Evolutionary conservation across 2,888 invertebrate genomes (phyloP).

Genomic region (Nebria salina): DNA sequence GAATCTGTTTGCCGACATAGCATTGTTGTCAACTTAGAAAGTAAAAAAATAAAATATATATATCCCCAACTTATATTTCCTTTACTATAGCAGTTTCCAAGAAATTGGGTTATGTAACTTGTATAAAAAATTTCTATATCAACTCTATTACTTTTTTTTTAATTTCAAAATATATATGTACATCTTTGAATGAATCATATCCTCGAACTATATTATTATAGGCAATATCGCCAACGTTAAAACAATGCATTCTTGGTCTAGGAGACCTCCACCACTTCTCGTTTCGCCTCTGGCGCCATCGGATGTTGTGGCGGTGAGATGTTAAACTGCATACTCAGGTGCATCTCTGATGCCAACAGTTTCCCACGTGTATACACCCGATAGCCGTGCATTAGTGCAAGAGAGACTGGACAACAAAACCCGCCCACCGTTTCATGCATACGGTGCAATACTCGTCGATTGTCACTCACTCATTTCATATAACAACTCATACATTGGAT

Average conservation of each 20-base stretch:
- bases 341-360: constrained; percentile 22
- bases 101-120: neutral
- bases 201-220: neutral
- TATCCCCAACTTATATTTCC: neutral
- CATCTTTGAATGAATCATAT: neutral
- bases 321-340: constrained; percentile 33
- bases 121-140: neutral
- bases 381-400: neutral
- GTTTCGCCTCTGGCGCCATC: constrained; percentile 1
- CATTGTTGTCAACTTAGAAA: neutral
- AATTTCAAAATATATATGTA: neutral
- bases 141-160: neutral
- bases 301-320: constrained; percentile 1
- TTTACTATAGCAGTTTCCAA: neutral
- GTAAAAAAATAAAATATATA: neutral
- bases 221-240: neutral
- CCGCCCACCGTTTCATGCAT: constrained; percentile 28
- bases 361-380: constrained; percentile 30
- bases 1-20: neutral
- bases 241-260: neutral
- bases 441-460: constrained; percentile 37
- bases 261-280: neutral
- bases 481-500: neutral
- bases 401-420: neutral
- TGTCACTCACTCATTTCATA: constrained; percentile 12